These are phyloP conservation scores for Crepidodera aurea DNA, from an alignment of 2,888 invertebrate genomes.

Conservation along the genomic window DNA sequence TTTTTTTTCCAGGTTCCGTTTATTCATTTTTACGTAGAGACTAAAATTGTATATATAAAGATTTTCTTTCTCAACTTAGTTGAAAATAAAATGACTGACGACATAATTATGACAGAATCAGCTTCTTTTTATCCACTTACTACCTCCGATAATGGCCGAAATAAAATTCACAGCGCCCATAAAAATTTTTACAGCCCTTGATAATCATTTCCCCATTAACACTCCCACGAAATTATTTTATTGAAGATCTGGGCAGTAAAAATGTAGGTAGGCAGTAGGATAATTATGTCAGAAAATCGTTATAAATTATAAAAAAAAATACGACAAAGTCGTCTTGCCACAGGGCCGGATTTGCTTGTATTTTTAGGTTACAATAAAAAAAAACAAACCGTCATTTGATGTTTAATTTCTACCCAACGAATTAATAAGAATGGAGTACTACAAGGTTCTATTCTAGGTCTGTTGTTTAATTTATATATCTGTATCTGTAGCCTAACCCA, in stretches of 20 bases:
- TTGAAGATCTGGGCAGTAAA: conserved; percentile 7
- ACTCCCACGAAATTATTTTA: conserved; percentile 8
- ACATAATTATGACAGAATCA: background rate
- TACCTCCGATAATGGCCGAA: background rate
- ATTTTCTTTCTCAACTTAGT: no score
- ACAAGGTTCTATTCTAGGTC: no score
- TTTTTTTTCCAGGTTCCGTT: no score
- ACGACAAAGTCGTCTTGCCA: background rate
- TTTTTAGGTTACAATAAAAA: no score
- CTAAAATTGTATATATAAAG: no score
- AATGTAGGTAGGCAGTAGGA: background rate
- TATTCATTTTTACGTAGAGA: no score
- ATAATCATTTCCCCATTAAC: conserved; percentile 11
- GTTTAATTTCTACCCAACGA: no score
- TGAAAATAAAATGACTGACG: no score
- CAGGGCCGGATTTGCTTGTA: background rate
- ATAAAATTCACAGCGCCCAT: conserved; percentile 5
- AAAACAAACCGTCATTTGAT: no score
- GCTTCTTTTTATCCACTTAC: background rate
- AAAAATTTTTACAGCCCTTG: conserved; percentile 8
- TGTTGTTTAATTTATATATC: no score
- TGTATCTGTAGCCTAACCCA: no score
- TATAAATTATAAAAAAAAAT: background rate
- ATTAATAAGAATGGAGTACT: no score
- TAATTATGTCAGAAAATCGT: conserved; percentile 2